These are phyloP conservation scores for Procambarus clarkii DNA, from an alignment of 1,140 invertebrate genomes.

Conservation along the genomic window DNA sequence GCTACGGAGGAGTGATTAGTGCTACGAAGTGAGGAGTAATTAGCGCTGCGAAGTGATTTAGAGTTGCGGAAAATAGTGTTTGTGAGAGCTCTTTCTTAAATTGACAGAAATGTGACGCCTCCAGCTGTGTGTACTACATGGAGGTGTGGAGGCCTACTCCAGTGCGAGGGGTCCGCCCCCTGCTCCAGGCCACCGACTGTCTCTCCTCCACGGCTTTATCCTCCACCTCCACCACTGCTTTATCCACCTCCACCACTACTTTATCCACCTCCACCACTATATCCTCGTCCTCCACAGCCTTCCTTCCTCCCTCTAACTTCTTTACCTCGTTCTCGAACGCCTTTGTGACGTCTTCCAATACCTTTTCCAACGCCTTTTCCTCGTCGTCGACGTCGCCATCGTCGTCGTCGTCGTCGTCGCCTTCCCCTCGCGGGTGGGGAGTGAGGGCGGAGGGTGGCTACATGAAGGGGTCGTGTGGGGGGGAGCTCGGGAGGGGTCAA, in stretches of 20 bases:
- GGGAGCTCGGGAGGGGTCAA: not conserved
- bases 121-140: not conserved
- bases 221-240: not conserved
- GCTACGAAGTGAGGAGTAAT: not conserved
- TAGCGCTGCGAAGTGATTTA: not conserved
- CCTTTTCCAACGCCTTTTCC: slow-evolving; percentile 22
- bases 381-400: slow-evolving; percentile 31
- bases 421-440: not conserved
- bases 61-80: not conserved
- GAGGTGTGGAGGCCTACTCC: slow-evolving; percentile 44
- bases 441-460: not conserved
- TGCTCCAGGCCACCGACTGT: not conserved
- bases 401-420: slow-evolving; percentile 39
- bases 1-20: too few relatives aligned
- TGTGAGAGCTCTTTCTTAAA: not conserved
- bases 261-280: not conserved
- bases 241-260: not conserved
- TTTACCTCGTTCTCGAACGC: slow-evolving; percentile 5
- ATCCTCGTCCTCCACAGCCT: slow-evolving; percentile 9
- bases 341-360: slow-evolving; percentile 9
- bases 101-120: not conserved
- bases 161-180: not conserved
- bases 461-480: slow-evolving; percentile 14
- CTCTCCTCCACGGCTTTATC: slow-evolving; percentile 1
- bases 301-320: slow-evolving; percentile 26